phyloP scores from a whole-genome alignment of 2,797 vertebrate species.

The Arvicola amphibius region DNA sequence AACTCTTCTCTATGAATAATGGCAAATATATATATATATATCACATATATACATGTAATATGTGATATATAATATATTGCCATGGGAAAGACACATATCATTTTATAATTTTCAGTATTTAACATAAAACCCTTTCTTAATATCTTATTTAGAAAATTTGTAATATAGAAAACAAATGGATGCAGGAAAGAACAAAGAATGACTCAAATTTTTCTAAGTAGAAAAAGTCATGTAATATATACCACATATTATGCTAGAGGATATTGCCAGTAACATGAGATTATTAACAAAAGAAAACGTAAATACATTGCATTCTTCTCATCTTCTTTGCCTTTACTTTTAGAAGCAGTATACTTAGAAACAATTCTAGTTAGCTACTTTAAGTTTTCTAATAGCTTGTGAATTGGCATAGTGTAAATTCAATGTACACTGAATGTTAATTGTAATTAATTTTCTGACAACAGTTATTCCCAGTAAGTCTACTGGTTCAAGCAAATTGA shows the following conservation, averaged over 20 bases:
- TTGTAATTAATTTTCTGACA: slow-evolving; percentile 58
- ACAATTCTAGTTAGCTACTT: slow-evolving; percentile 4
- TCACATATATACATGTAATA: not conserved
- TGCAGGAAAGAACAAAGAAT: not conserved
- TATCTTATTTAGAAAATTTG: slow-evolving; percentile 15
- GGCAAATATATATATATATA: not conserved
- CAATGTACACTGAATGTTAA: slow-evolving; percentile 35
- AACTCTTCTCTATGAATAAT: not conserved
- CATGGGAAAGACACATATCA: slow-evolving; percentile 11
- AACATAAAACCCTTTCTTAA: not conserved
- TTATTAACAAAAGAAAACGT: slow-evolving; percentile 10
- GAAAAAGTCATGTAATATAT: not conserved
- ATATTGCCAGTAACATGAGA: not conserved
- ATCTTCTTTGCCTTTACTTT: not conserved
- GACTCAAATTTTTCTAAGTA: not conserved
- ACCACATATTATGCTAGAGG: not conserved
- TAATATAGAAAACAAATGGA: slow-evolving; percentile 9
- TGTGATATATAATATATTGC: not conserved
- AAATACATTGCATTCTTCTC: not conserved
- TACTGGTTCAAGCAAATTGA: slow-evolving; percentile 47
- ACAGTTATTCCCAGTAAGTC: not conserved
- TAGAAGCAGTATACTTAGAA: not conserved
- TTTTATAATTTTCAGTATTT: slow-evolving; percentile 32
- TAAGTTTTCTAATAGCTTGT: slow-evolving; percentile 47
- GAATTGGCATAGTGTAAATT: slow-evolving; percentile 34